Evolutionary conservation across 2,888 invertebrate species (phyloP).

Genomic region (Ochropleura plecta): DNA sequence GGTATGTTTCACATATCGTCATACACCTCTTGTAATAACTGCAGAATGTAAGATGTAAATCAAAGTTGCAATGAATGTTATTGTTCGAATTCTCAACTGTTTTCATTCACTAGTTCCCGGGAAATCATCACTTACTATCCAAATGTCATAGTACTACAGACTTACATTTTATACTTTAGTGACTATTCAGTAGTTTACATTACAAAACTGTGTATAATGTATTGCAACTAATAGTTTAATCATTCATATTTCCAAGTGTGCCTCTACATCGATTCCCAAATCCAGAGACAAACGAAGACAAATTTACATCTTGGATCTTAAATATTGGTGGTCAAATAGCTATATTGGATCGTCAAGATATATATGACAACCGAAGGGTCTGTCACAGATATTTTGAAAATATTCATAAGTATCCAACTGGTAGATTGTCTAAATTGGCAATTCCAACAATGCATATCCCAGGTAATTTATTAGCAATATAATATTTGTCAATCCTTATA

Average conservation of each 20-base stretch:
- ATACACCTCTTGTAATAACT: background rate
- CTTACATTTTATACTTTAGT: background rate
- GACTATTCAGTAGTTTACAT: background rate
- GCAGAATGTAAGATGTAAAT: background rate
- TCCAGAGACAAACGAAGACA: constrained; percentile 1
- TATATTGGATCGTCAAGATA: background rate
- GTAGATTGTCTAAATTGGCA: constrained; percentile 7
- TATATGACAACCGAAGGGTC: background rate
- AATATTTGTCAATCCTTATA: background rate
- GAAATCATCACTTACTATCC: too few species aligned
- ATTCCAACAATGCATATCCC: constrained; percentile 11
- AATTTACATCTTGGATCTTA: constrained; percentile 14
- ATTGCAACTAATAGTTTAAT: too few species aligned
- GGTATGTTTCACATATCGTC: background rate
- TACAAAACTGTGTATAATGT: background rate
- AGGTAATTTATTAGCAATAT: background rate
- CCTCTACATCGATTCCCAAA: constrained; percentile 6
- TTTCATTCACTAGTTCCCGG: too few species aligned
- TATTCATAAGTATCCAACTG: constrained; percentile 5
- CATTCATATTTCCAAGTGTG: constrained; percentile 8
- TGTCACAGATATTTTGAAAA: constrained; percentile 18
- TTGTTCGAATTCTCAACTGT: background rate
- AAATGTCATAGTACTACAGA: too few species aligned
- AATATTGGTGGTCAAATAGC: constrained; percentile 11
- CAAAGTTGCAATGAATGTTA: background rate